A percentile compares a stretch with the other conserved stretches of the same genome.
phyloP scores from a whole-genome alignment of 2,888 invertebrate genomes.

The Lampropteryx suffumata region DNA sequence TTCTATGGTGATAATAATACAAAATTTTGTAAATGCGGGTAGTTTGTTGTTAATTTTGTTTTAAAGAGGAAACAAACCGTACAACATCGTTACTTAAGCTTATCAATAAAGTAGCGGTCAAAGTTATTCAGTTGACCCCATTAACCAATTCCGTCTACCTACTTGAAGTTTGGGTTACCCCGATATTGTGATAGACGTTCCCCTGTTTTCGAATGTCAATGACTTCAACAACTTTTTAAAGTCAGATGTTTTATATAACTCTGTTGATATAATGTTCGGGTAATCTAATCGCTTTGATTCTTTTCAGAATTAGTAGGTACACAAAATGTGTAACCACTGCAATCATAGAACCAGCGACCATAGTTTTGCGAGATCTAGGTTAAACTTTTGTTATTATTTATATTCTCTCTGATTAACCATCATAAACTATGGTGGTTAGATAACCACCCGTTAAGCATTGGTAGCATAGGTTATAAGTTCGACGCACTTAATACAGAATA shows the following conservation, averaged over 20 bases:
- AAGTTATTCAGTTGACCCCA: constrained; percentile 34
- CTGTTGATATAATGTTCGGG: too few species aligned
- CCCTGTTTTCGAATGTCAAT: constrained; percentile 47
- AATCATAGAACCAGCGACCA: too few species aligned
- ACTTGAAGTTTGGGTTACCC: constrained; percentile 45
- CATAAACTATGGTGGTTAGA: too few species aligned
- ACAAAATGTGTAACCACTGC: too few species aligned
- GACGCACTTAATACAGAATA: constrained; percentile 6
- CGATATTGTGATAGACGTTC: constrained; percentile 55
- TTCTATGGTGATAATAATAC: too few species aligned
- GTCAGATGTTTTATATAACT: too few species aligned
- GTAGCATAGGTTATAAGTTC: background rate
- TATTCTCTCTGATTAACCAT: too few species aligned
- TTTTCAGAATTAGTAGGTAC: too few species aligned
- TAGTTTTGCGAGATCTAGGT: too few species aligned
- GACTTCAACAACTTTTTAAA: constrained; percentile 31
- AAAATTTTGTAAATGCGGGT: constrained; percentile 3
- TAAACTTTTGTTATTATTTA: too few species aligned
- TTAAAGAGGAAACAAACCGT: background rate
- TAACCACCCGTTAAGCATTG: too few species aligned
- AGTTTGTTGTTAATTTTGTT: background rate
- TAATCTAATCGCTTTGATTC: too few species aligned
- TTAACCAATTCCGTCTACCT: constrained; percentile 60
- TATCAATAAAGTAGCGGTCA: constrained; percentile 9
- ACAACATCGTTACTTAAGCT: background rate